Evolutionary conservation across 2,797 vertebrate genomes (phyloP).

Genomic region (Acanthurus leucopareius): DNA sequence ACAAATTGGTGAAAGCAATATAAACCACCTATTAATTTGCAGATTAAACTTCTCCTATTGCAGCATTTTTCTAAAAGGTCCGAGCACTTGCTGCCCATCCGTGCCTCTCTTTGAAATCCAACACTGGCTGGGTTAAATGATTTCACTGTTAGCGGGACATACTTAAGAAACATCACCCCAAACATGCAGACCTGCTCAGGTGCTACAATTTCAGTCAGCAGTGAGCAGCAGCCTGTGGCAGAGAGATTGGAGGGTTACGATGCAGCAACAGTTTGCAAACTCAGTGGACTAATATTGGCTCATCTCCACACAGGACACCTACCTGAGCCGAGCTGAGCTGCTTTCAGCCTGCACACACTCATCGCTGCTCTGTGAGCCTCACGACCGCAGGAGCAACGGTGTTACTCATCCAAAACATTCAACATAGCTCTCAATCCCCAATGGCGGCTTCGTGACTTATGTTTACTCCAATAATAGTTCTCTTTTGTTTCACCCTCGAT

Average conservation of each 20-base stretch:
- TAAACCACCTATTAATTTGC: constrained; percentile 33
- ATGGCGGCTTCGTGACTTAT: constrained; percentile 41
- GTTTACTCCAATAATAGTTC: constrained; percentile 60
- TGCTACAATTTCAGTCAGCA: constrained; percentile 30
- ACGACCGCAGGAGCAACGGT: constrained; percentile 26
- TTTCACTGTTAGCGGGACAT: constrained; percentile 43
- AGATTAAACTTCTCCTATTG: constrained; percentile 16
- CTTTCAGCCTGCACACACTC: constrained; percentile 40
- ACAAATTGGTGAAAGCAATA: constrained; percentile 8
- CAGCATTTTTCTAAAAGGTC: constrained; percentile 34
- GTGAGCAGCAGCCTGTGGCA: constrained; percentile 36
- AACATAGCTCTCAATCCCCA: constrained; percentile 34
- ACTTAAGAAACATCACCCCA: constrained; percentile 42
- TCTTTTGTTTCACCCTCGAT: neutral
- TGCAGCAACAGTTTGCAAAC: constrained; percentile 49
- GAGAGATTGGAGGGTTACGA: constrained; percentile 29
- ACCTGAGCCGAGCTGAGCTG: constrained; percentile 21
- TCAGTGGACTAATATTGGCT: constrained; percentile 49
- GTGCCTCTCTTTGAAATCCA: constrained; percentile 31
- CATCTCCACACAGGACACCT: constrained; percentile 47
- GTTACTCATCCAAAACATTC: constrained; percentile 65
- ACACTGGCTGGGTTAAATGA: constrained; percentile 27
- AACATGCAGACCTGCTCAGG: constrained; percentile 35
- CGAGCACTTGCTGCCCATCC: constrained; percentile 51
- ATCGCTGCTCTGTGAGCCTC: constrained; percentile 31